phyloP scores from a whole-genome alignment of 1,140 invertebrate genomes.

The Bradysia coprophila region DNA sequence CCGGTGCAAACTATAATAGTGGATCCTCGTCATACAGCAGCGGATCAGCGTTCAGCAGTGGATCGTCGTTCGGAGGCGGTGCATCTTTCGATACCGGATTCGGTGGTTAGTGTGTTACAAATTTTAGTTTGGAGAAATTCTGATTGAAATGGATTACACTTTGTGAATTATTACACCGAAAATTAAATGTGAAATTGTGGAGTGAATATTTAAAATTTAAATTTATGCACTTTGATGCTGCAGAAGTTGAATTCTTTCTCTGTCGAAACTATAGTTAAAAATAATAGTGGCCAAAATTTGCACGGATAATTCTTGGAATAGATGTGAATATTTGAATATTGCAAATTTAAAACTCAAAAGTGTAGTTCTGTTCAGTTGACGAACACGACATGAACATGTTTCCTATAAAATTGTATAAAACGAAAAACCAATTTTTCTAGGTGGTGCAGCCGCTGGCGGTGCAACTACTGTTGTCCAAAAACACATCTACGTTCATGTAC shows the following conservation, averaged over 20 bases:
- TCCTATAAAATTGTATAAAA: neutral
- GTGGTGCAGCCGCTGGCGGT: conserved; percentile 9
- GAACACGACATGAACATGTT: neutral
- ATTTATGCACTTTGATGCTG: neutral
- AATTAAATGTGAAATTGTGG: neutral
- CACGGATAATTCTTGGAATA: too few relatives aligned
- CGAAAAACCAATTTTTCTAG: neutral
- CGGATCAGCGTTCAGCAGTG: neutral
- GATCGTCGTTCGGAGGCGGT: neutral
- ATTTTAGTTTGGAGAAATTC: neutral
- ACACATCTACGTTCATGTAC: conserved; percentile 64
- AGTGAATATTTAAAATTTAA: neutral
- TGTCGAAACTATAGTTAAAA: neutral
- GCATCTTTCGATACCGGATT: neutral
- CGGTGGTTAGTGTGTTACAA: neutral
- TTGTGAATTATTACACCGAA: neutral
- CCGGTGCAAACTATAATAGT: neutral
- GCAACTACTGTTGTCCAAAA: conserved; percentile 45
- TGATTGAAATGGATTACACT: neutral
- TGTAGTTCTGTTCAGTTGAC: neutral
- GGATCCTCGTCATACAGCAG: neutral
- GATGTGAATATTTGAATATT: too few relatives aligned
- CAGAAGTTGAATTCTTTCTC: neutral
- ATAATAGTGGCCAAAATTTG: too few relatives aligned
- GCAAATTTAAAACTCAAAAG: too few relatives aligned